Conservation (phyloP, 1,140 invertebrate genomes). For the Camponotus floridanus region DNA sequence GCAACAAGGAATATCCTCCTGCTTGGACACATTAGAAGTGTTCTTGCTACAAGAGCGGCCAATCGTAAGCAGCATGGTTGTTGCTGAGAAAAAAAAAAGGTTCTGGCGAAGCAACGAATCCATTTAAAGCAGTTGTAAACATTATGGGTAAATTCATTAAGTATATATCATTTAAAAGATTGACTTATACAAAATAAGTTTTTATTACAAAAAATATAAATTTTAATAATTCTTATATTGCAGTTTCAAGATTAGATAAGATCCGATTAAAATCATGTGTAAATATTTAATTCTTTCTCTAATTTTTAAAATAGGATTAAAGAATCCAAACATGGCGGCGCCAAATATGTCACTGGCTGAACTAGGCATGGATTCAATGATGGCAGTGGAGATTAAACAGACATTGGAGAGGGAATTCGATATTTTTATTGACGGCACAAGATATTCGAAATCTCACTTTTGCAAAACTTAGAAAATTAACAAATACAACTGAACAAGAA, state of each 20-base stretch:
- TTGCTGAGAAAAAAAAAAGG: constrained; percentile 61
- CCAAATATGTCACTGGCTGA: constrained; percentile 90
- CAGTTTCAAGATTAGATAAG: background rate
- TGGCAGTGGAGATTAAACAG: constrained; percentile 94
- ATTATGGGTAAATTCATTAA: background rate
- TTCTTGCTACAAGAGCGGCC: constrained; percentile 88
- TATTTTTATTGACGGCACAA: constrained; percentile 89
- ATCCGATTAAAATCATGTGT: background rate
- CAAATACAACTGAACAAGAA: constrained; percentile 65
- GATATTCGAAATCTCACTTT: constrained; percentile 89
- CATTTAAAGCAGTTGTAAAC: constrained; percentile 78
- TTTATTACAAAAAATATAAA: too few relatives aligned
- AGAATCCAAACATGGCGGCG: constrained; percentile 87
- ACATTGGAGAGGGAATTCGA: constrained; percentile 91
- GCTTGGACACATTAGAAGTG: constrained; percentile 85
- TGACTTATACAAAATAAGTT: too few relatives aligned
- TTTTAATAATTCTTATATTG: too few relatives aligned
- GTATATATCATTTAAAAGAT: too few relatives aligned
- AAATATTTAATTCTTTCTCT: background rate
- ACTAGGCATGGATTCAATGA: constrained; percentile 93
- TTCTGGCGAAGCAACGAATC: constrained; percentile 74
- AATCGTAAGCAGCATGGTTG: background rate
- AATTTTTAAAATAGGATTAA: constrained; percentile 77
- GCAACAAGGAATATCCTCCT: constrained; percentile 90
- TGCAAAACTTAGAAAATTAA: constrained; percentile 86